phyloP scores from a whole-genome alignment of 2,797 vertebrate genomes.

The Notolabrus celidotus region DNA sequence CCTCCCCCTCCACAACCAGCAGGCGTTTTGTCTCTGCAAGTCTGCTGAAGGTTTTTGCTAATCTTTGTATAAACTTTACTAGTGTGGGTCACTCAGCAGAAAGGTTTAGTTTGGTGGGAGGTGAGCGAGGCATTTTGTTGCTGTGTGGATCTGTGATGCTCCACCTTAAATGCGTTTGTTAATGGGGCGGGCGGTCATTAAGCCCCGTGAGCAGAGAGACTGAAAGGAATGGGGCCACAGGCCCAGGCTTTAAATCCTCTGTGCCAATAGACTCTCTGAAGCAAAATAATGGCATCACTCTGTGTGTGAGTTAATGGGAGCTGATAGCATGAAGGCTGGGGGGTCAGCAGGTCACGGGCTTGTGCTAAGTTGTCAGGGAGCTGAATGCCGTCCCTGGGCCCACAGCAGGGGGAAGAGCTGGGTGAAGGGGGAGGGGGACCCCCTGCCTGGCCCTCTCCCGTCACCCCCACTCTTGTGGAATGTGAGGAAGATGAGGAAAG shows the following conservation, averaged over 20 bases:
- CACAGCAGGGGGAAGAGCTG: slow-evolving; percentile 74
- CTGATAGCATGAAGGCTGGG: slow-evolving; percentile 89
- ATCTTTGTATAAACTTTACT: slow-evolving; percentile 78
- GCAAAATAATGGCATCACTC: slow-evolving; percentile 91
- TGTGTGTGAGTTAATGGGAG: slow-evolving; percentile 89
- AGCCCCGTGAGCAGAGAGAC: slow-evolving; percentile 83
- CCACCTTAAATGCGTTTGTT: slow-evolving; percentile 83
- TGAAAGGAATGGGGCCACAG: slow-evolving; percentile 85
- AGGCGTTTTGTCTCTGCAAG: slow-evolving; percentile 70
- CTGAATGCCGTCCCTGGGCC: slow-evolving; percentile 85
- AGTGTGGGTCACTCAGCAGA: slow-evolving; percentile 74
- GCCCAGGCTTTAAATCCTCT: slow-evolving; percentile 85
- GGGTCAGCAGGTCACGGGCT: slow-evolving; percentile 87
- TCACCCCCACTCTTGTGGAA: slow-evolving; percentile 77
- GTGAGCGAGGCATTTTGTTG: slow-evolving; percentile 72
- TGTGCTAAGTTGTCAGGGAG: slow-evolving; percentile 90
- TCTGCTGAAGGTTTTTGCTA: slow-evolving; percentile 74
- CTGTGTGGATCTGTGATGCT: slow-evolving; percentile 71
- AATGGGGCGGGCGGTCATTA: slow-evolving; percentile 83
- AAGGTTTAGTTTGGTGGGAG: slow-evolving; percentile 66
- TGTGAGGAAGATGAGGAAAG: slow-evolving; percentile 69
- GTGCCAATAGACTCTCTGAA: slow-evolving; percentile 87
- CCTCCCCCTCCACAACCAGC: slow-evolving; percentile 65
- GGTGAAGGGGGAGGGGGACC: slow-evolving; percentile 72
- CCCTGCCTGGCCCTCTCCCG: slow-evolving; percentile 71